Evolutionary conservation across 2,113 vertebrate genomes (phyloP).

Genomic region (Saimiri boliviensis): DNA sequence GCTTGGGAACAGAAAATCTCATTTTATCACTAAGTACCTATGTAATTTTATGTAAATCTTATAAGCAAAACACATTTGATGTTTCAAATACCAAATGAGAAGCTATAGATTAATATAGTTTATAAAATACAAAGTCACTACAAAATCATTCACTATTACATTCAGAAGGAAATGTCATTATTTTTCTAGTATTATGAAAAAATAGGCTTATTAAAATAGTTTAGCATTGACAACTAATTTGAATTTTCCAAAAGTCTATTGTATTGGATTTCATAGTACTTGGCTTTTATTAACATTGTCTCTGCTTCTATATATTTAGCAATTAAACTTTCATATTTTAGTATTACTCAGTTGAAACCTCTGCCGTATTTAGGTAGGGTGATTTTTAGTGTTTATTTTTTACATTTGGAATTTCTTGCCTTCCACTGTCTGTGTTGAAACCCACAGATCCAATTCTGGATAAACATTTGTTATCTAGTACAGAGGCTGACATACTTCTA

Average conservation of each 20-base stretch:
- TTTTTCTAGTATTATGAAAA: neutral
- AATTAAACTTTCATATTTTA: neutral
- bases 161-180: neutral
- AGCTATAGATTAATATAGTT: neutral
- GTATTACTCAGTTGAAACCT: neutral
- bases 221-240: constrained; percentile 1
- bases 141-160: neutral
- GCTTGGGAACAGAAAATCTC: neutral
- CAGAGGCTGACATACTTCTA: neutral
- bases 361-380: neutral
- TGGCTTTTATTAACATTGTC: neutral
- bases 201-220: neutral
- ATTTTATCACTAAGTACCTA: neutral
- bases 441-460: neutral
- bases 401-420: neutral
- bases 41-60: neutral
- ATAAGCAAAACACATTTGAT: neutral
- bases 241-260: neutral
- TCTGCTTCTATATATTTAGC: neutral
- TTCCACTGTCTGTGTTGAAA: neutral
- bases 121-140: neutral
- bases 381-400: neutral
- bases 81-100: neutral
- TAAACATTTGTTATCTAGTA: neutral
- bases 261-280: neutral